Base-by-base conservation (phyloP, 2,888 invertebrate species). In the Caenorhabditis afra region DNA sequence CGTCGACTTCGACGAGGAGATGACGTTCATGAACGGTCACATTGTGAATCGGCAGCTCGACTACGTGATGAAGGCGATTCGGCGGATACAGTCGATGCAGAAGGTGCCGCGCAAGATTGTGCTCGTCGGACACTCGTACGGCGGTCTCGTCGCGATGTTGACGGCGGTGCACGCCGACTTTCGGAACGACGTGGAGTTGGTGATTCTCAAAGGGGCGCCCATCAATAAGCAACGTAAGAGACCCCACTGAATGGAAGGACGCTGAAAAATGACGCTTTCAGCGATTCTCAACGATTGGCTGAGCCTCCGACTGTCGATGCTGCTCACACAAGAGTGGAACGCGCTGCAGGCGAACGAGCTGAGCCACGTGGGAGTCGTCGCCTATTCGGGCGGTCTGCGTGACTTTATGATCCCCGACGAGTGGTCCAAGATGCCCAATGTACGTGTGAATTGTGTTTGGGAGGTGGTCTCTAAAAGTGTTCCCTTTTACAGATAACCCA, bases 1-100 rank as follows among this genome's bases (percentile, higher is more conserved):
- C 44, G 94, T 96, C 44, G 95, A 96, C 91, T 94, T 95, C 83
- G 94, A 95, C 91, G 95, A 95, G 91, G 92, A 97, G 90, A 92
- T 95, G 65, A 95, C 95, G 44, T 97, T 94, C 0, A 87, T 97
- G 29, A 95, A 94, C 91, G 97, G 97, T 65, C 94, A 94, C 68
- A 93, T 95, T 52, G 91, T 97, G 16, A 91, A 93, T 81, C 93
- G 94, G 59, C 95, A 97, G 92, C 94, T 94, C 53, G 91, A 93
- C 29, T 95, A 94, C 92, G 93, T 94, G 37, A 93, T 93, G 53
- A 91, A 92, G 55, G 94, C 94, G 80, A 93, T 97, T 66, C 91
- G 93, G 62, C 93, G 93, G 85, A 94, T 97, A 87, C 49, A 74
- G 11, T 39, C 67, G 2, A 64, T 67, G 67, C 41, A 41, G 12